Base-by-base conservation (phyloP, 2,888 invertebrate genomes). In the Sinelater perroti region DNA sequence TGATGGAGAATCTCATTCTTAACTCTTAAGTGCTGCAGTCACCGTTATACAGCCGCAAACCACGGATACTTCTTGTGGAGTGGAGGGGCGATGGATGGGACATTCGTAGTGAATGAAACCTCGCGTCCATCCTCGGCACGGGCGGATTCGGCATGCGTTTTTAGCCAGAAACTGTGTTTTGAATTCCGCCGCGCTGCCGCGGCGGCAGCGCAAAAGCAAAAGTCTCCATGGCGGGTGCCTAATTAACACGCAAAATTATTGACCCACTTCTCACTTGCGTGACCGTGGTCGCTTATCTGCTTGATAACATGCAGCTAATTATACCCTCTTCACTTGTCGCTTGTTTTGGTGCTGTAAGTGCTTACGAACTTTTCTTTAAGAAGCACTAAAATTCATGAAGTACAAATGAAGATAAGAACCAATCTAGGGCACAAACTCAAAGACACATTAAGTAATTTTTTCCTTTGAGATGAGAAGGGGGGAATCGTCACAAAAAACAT, bases 1-100 rank as follows among this genome's bases (percentile, higher is more conserved):
- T 31, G 26, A 49, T 36, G 24, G 33, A 35, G 47, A 36, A 49
- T 49, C 33, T 46, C 47, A 49, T 49, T 49, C 47, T 49, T 49
- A 49, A 49, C 24, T 36, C 10, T 10, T 40, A 10, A 33, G 11
- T 20, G 14, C 24, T 31, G 24, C 20, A 49, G 47, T 49, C 47
- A 35, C 47, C 47, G 47, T 49, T 49, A 49, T 36, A 46, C 18
- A 31, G 46, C 33, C 31, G 31, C 33, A 40, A 46, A 46, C 46
- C 46, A 33, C 46, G 33, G 30, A 20, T 21, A 11, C 2, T 17
- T n/a, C 3, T 8, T 13, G 24, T 11, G 20, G 16, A 11, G 16
- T 4, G 21, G 21, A 38, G 11, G 24, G 24, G 40, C 10, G 38
- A n/a, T n/a, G 28, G 21, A 38, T 20, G 38, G 21, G 35, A 38